Conservation (phyloP, 2,888 invertebrate genomes). For the Phyllotreta striolata region DNA sequence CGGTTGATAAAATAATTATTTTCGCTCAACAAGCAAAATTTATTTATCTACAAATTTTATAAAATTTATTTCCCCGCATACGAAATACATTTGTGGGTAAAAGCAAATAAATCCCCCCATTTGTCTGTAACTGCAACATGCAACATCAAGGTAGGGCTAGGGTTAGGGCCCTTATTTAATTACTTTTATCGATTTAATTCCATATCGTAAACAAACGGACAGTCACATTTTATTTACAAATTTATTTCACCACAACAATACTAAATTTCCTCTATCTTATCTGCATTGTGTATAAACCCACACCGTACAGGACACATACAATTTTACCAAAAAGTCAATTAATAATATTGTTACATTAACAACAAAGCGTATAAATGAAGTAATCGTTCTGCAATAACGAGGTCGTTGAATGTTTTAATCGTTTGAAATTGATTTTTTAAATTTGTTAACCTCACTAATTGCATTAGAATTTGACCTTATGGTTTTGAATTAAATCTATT, state of each 20-base stretch:
- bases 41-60: background rate
- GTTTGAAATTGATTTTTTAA: slow-evolving; percentile 25
- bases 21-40: too few relatives aligned
- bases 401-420: slow-evolving; percentile 11
- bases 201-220: slow-evolving; percentile 23
- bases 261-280: slow-evolving; percentile 1
- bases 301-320: too few relatives aligned
- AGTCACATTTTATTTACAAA: slow-evolving; percentile 1
- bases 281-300: background rate
- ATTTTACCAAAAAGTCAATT: too few relatives aligned
- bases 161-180: slow-evolving; percentile 35
- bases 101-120: slow-evolving; percentile 1
- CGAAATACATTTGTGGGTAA: background rate
- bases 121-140: slow-evolving; percentile 31
- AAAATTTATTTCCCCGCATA: background rate
- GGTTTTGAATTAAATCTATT: slow-evolving; percentile 11
- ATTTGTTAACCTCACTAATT: slow-evolving; percentile 30
- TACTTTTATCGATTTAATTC: slow-evolving; percentile 33
- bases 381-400: slow-evolving; percentile 11
- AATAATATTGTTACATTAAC: background rate
- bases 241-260: background rate
- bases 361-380: slow-evolving; percentile 4
- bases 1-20: too few relatives aligned
- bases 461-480: slow-evolving; percentile 7
- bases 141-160: slow-evolving; percentile 41